Evolutionary conservation across 2,888 invertebrate genomes (phyloP).

Genomic region (Notodonta dromedarius): DNA sequence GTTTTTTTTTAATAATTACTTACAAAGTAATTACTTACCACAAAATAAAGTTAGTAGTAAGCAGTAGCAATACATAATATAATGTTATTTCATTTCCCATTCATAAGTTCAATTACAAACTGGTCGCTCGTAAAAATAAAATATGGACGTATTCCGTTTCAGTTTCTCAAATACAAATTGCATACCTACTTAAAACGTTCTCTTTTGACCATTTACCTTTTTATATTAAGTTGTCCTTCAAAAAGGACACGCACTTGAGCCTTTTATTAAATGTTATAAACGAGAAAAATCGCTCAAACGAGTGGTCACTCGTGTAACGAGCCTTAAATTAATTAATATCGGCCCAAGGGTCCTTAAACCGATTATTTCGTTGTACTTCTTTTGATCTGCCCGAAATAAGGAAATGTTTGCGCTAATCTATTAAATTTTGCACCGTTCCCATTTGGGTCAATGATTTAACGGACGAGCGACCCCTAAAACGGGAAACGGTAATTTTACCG

Average conservation of each 20-base stretch:
- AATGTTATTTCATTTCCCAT: too few relatives aligned
- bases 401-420: constrained; percentile 29
- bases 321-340: constrained; percentile 50
- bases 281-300: constrained; percentile 46
- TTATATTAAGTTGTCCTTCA: constrained; percentile 57
- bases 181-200: constrained; percentile 46
- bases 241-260: constrained; percentile 43
- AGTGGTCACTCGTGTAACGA: constrained; percentile 43
- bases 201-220: constrained; percentile 50
- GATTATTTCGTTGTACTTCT: constrained; percentile 35
- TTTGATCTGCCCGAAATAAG: constrained; percentile 34
- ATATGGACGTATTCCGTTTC: constrained; percentile 61
- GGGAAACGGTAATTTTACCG: constrained; percentile 6
- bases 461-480: constrained; percentile 18
- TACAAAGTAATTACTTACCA: too few relatives aligned
- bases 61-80: too few relatives aligned
- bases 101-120: too few relatives aligned
- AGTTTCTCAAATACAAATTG: constrained; percentile 64
- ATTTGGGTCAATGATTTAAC: constrained; percentile 31
- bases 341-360: constrained; percentile 35
- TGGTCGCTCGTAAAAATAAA: constrained; percentile 45
- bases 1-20: too few relatives aligned
- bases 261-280: constrained; percentile 55
- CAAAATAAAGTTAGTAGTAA: too few relatives aligned
- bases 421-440: constrained; percentile 19